These are phyloP conservation scores for Hipparchia sbordonii DNA, from an alignment of 2,888 invertebrate species.

Conservation along the genomic window DNA sequence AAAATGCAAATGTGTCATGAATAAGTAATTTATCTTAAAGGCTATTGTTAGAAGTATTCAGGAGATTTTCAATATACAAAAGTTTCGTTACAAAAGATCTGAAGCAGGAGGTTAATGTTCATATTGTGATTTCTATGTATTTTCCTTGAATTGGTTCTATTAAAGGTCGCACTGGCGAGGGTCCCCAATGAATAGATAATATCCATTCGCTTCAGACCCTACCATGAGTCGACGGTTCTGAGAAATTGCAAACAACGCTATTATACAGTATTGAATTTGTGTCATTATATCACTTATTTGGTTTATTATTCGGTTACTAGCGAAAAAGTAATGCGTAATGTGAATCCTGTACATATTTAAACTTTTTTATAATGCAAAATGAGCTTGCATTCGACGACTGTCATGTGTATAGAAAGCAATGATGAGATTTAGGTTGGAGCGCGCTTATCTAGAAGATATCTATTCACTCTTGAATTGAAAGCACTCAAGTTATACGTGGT, in stretches of 20 bases:
- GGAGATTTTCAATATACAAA: conserved; percentile 58
- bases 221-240: conserved; percentile 72
- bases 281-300: conserved; percentile 39
- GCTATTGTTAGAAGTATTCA: conserved; percentile 73
- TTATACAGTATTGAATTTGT: conserved; percentile 44
- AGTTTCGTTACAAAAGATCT: conserved; percentile 65
- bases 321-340: conserved; percentile 2
- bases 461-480: no score
- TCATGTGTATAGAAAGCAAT: no score
- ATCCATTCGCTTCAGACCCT: conserved; percentile 70
- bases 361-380: not conserved
- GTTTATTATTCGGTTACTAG: conserved; percentile 26
- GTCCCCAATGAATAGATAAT: conserved; percentile 76
- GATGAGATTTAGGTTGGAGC: no score
- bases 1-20: conserved; percentile 68
- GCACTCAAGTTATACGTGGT: no score
- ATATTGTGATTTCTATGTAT: conserved; percentile 80
- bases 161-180: conserved; percentile 63
- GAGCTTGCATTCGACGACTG: no score
- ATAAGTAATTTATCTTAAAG: conserved; percentile 74
- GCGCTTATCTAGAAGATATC: no score
- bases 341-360: not conserved
- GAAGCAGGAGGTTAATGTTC: conserved; percentile 64
- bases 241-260: conserved; percentile 53
- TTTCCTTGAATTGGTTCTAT: conserved; percentile 78